Percentiles rank a stretch among this genome's conserved stretches.
Evolutionary conservation across 92 coral and sea anemone species (phyloP).

Genomic region (Palythoa caribaeorum): DNA sequence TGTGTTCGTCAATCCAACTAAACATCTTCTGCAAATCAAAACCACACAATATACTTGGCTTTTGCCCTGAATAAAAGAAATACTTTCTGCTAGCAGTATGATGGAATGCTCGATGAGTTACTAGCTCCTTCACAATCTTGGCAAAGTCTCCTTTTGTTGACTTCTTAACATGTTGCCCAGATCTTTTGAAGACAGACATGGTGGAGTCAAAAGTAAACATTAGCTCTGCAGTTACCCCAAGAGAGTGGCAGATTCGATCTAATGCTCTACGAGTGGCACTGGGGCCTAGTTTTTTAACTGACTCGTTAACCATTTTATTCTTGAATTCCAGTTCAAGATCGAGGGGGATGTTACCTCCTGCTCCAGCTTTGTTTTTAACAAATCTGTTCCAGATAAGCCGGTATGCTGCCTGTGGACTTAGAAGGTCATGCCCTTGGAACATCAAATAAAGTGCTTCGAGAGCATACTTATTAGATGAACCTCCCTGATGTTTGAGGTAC

Average conservation of each 20-base stretch:
- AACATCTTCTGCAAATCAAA: conserved; percentile 76
- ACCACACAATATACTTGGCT: conserved; percentile 71
- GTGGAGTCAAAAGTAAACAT: conserved; percentile 63
- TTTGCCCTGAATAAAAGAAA: conserved; percentile 43
- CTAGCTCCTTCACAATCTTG: conserved; percentile 48
- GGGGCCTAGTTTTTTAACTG: too few species aligned
- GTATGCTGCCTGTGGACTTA: conserved; percentile 80
- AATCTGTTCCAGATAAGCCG: conserved; percentile 52
- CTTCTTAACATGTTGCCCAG: conserved; percentile 69
- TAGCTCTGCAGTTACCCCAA: conserved; percentile 66
- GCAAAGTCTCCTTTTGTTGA: conserved; percentile 68
- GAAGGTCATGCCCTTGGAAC: conserved; percentile 75
- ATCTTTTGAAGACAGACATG: conserved; percentile 66
- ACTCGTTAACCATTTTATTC: conserved; percentile 71
- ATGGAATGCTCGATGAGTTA: conserved; percentile 60
- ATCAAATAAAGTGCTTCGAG: conserved; percentile 79
- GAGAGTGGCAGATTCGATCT: conserved; percentile 74
- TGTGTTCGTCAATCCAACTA: conserved; percentile 73
- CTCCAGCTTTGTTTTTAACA: conserved; percentile 46
- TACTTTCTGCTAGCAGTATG: conserved; percentile 74
- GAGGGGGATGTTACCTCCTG: conserved; percentile 53
- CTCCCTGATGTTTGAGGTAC: conserved; percentile 73
- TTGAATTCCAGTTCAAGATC: conserved; percentile 68
- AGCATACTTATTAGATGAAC: conserved; percentile 69
- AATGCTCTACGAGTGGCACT: conserved; percentile 67